These are phyloP conservation scores for Heliothis peltigera DNA, from an alignment of 2,888 invertebrate species.

Conservation along the genomic window DNA sequence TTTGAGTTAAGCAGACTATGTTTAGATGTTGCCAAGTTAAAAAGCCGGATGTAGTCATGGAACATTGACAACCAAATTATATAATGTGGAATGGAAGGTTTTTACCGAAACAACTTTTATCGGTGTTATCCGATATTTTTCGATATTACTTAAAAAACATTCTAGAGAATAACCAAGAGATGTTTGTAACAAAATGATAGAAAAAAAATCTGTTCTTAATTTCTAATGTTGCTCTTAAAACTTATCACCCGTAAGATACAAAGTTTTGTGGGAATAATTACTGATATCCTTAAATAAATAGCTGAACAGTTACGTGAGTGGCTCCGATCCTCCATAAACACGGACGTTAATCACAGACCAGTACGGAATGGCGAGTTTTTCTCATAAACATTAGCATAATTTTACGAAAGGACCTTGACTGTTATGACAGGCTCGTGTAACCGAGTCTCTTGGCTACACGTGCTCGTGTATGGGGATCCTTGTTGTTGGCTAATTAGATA, in stretches of 20 bases:
- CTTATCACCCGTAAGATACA: too few species aligned
- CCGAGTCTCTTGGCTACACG: background rate
- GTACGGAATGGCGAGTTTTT: slow-evolving; percentile 23
- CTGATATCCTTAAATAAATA: too few species aligned
- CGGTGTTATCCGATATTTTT: background rate
- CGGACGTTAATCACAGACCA: background rate
- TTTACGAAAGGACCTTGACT: slow-evolving; percentile 19
- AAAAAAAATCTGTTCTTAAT: too few species aligned
- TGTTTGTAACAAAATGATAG: too few species aligned
- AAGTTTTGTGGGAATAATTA: too few species aligned
- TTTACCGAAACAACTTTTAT: background rate
- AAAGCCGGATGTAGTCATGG: too few species aligned
- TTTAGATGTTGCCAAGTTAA: background rate
- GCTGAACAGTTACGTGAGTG: too few species aligned
- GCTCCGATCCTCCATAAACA: background rate
- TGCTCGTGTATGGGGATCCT: too few species aligned
- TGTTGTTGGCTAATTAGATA: too few species aligned
- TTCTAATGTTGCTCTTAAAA: too few species aligned
- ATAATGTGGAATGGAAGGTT: background rate
- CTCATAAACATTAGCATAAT: slow-evolving; percentile 1
- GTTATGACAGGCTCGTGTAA: slow-evolving; percentile 23
- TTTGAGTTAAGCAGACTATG: slow-evolving; percentile 2
- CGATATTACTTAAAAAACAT: background rate
- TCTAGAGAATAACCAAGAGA: background rate
- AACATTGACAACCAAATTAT: too few species aligned